Conservation (phyloP, 2,113 vertebrate species). For the Barbus barbus region DNA sequence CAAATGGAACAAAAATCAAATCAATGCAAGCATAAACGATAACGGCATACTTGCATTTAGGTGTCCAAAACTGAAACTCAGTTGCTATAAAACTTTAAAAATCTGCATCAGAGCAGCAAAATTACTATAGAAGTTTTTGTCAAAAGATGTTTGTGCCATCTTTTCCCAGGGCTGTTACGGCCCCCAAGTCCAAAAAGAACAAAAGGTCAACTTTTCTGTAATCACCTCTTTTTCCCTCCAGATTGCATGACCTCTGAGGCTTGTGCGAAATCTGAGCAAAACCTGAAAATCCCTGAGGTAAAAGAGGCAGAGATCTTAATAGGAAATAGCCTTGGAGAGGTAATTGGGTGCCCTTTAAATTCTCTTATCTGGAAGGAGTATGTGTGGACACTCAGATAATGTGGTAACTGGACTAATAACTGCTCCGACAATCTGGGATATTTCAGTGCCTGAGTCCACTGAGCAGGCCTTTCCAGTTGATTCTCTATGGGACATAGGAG, state of each 20-base stretch:
- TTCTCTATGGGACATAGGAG: neutral
- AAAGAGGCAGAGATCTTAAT: conserved; percentile 42
- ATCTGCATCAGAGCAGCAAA: neutral
- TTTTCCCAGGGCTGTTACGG: conserved; percentile 1
- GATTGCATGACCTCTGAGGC: conserved; percentile 45
- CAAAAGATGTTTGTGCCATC: conserved; percentile 8
- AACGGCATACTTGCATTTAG: no score
- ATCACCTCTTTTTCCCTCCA: conserved; percentile 37
- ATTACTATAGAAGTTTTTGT: conserved; percentile 23
- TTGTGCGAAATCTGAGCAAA: conserved; percentile 7
- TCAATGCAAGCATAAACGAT: conserved; percentile 63
- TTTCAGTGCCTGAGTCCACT: neutral
- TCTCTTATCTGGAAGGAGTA: conserved; percentile 36
- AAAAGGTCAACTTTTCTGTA: conserved; percentile 38
- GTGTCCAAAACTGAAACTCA: conserved; percentile 55
- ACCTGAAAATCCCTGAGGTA: conserved; percentile 45
- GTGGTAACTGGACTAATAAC: conserved; percentile 11
- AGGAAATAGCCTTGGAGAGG: conserved; percentile 46
- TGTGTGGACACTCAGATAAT: conserved; percentile 2
- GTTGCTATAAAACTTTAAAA: conserved; percentile 54
- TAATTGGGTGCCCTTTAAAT: conserved; percentile 55
- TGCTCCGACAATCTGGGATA: neutral
- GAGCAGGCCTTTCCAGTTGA: neutral
- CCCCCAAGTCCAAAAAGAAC: conserved; percentile 23
- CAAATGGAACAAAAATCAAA: conserved; percentile 65